A percentile compares a stretch with the other conserved stretches of the same genome.
phyloP scores from a whole-genome alignment of 2,113 vertebrate genomes.

The Tricholaema leucomelas region DNA sequence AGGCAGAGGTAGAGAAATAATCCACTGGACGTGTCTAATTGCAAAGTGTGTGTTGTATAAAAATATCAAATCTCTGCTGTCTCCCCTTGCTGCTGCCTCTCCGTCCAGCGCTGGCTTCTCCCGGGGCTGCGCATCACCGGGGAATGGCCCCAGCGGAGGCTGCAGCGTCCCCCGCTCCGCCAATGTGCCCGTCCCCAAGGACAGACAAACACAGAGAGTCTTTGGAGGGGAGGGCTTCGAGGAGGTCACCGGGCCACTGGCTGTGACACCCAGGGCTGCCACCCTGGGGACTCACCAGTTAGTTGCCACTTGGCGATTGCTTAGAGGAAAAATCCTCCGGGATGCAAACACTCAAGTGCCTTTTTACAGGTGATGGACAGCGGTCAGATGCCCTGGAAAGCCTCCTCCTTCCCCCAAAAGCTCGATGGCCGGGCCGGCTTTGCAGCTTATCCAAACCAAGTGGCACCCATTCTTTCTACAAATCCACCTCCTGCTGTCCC shows the following conservation, averaged over 20 bases:
- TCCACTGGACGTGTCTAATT: neutral
- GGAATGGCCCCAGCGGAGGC: neutral
- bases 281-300: neutral
- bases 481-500: fast-evolving
- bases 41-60: neutral
- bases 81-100: neutral
- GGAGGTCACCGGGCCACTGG: neutral
- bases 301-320: neutral
- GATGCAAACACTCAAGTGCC: fast-evolving
- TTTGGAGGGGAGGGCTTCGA: fast-evolving
- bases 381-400: neutral
- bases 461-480: fast-evolving
- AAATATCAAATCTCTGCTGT: neutral
- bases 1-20: conserved; percentile 8
- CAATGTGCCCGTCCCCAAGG: fast-evolving
- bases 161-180: neutral
- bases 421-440: neutral
- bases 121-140: fast-evolving
- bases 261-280: neutral
- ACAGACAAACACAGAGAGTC: fast-evolving
- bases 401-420: neutral
- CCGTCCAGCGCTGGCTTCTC: neutral
- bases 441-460: neutral
- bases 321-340: neutral
- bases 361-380: neutral